phyloP scores from a whole-genome alignment of 2,113 vertebrate genomes.

The Rhinopomastus cyanomelas region DNA sequence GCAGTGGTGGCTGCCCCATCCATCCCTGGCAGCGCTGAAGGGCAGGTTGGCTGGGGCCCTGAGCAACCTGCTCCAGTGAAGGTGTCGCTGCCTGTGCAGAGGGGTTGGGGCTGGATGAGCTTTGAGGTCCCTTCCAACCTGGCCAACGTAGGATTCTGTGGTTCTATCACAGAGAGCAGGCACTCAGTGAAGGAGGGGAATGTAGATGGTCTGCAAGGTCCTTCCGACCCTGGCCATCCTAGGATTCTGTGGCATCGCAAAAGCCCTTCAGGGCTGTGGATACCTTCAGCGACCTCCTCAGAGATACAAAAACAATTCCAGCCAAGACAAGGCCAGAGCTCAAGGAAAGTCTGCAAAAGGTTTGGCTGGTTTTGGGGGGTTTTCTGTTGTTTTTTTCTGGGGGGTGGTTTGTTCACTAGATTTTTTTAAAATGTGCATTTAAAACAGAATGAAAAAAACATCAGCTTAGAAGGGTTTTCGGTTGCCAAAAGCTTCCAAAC shows the following conservation, averaged over 20 bases:
- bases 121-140: too few relatives aligned
- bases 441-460: background rate
- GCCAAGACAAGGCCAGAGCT: background rate
- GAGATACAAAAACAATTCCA: background rate
- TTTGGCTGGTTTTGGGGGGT: background rate
- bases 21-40: too few relatives aligned
- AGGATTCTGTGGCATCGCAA: background rate
- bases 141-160: too few relatives aligned
- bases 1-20: too few relatives aligned
- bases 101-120: too few relatives aligned
- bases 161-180: too few relatives aligned
- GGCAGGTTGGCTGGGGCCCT: too few relatives aligned
- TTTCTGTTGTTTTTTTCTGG: background rate
- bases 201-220: too few relatives aligned
- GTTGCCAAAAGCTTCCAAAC: background rate
- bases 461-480: background rate
- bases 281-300: background rate
- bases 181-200: too few relatives aligned
- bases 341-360: background rate
- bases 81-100: too few relatives aligned
- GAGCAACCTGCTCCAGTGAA: too few relatives aligned
- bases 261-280: background rate
- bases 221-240: too few relatives aligned
- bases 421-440: background rate
- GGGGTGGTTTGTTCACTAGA: background rate